A percentile compares a stretch with the other conserved stretches of the same genome.
phyloP scores from a whole-genome alignment of 2,888 invertebrate species.

The Exephanes ischioxanthus region DNA sequence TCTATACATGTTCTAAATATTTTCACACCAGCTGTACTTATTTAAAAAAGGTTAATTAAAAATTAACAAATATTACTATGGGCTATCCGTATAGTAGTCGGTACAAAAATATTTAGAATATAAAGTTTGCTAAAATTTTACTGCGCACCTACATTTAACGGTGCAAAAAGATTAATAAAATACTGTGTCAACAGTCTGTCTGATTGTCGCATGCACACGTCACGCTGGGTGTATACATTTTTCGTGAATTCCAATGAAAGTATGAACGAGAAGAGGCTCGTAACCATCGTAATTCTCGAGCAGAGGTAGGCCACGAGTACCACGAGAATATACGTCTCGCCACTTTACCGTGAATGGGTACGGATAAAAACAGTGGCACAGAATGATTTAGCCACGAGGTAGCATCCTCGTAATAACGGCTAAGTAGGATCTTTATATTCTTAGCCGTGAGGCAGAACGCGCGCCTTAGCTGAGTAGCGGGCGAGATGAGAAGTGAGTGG shows the following conservation, averaged over 20 bases:
- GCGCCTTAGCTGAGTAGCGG: slow-evolving; percentile 41
- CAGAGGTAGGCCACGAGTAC: slow-evolving; percentile 12
- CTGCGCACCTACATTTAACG: too few species aligned
- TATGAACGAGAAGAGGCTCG: slow-evolving; percentile 2
- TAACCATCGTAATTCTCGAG: slow-evolving; percentile 23
- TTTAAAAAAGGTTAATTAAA: not conserved
- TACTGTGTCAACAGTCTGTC: not conserved
- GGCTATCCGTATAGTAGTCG: not conserved
- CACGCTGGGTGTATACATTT: not conserved
- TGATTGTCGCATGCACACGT: not conserved
- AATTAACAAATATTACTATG: not conserved
- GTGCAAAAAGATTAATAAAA: not conserved
- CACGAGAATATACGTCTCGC: slow-evolving; percentile 26
- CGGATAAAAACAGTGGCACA: slow-evolving; percentile 80
- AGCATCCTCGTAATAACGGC: slow-evolving; percentile 81
- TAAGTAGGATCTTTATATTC: slow-evolving; percentile 85
- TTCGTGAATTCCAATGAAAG: not conserved
- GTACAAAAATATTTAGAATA: not conserved
- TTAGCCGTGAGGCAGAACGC: slow-evolving; percentile 80
- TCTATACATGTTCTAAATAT: not conserved
- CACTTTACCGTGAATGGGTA: slow-evolving; percentile 33
- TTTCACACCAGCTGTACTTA: not conserved
- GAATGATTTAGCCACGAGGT: slow-evolving; percentile 81
- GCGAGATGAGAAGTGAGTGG: slow-evolving; percentile 51
- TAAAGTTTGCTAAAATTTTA: not conserved